These are phyloP conservation scores for Cydia splendana DNA, from an alignment of 1,140 invertebrate genomes.

Conservation along the genomic window DNA sequence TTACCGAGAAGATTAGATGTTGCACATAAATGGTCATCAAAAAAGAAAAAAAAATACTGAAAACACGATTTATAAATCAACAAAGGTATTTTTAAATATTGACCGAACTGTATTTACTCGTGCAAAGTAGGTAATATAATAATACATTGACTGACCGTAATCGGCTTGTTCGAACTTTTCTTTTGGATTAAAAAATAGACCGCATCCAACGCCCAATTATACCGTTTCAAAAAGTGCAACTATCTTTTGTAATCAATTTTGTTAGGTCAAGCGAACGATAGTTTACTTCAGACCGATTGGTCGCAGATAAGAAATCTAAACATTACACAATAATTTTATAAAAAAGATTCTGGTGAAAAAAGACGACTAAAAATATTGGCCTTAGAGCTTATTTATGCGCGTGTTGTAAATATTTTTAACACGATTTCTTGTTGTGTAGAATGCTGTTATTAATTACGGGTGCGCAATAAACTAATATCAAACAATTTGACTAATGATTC, in stretches of 20 bases:
- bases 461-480: constrained; percentile 30
- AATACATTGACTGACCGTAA: not conserved
- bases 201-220: constrained; percentile 43
- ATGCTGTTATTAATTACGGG: constrained; percentile 29
- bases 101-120: not conserved
- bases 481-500: constrained; percentile 37
- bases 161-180: constrained; percentile 4
- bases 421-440: constrained; percentile 30
- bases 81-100: not conserved
- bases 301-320: constrained; percentile 42
- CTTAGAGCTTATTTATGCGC: constrained; percentile 16
- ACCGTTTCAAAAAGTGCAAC: constrained; percentile 42
- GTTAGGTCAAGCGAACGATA: constrained; percentile 41
- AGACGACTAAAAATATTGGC: constrained; percentile 17
- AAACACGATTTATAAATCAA: not conserved
- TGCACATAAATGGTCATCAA: constrained; percentile 47
- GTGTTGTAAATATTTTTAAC: constrained; percentile 16
- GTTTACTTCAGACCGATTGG: constrained; percentile 49
- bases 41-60: not conserved
- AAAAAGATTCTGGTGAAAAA: not conserved
- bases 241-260: constrained; percentile 57
- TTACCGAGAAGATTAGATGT: constrained; percentile 53
- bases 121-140: not conserved
- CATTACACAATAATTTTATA: constrained; percentile 24
- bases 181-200: constrained; percentile 28